A percentile compares a stretch with the other conserved stretches of the same genome.
Evolutionary conservation across 1,140 invertebrate species (phyloP).

Genomic region (Hypsibius dujardini): DNA sequence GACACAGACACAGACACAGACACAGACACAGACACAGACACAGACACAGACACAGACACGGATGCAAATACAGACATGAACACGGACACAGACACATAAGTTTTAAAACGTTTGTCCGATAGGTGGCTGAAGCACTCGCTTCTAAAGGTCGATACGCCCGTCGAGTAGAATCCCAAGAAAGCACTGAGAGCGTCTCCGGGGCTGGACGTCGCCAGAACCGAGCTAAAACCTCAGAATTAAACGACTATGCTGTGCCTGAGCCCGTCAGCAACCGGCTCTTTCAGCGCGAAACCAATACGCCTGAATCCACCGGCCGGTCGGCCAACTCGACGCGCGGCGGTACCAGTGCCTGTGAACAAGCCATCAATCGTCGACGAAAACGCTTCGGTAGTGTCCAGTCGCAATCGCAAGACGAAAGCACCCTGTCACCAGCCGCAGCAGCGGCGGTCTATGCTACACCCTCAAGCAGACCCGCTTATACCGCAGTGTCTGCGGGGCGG

Average conservation of each 20-base stretch:
- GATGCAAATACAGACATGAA: no score
- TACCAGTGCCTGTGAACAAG: slow-evolving; percentile 6
- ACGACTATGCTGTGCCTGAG: neutral
- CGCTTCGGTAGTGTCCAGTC: slow-evolving; percentile 16
- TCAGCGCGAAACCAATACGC: neutral
- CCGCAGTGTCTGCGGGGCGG: neutral
- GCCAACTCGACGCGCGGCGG: neutral
- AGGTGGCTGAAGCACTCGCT: slow-evolving; percentile 3
- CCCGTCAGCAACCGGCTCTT: neutral
- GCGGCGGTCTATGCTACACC: slow-evolving; percentile 31
- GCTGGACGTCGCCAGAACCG: neutral
- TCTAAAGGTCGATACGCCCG: neutral
- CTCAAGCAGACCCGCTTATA: slow-evolving; percentile 25
- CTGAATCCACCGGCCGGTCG: neutral
- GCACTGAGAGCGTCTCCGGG: neutral
- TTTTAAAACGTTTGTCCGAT: no score
- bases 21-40: no score
- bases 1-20: no score
- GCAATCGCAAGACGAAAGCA: slow-evolving; percentile 20
- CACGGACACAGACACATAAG: no score
- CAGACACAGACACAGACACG: no score
- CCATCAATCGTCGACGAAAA: neutral
- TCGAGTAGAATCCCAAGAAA: neutral
- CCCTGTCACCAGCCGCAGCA: slow-evolving; percentile 30
- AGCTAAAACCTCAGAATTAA: neutral